Evolutionary conservation across 2,113 vertebrate species (phyloP).

Genomic region (Bathybates hornii): DNA sequence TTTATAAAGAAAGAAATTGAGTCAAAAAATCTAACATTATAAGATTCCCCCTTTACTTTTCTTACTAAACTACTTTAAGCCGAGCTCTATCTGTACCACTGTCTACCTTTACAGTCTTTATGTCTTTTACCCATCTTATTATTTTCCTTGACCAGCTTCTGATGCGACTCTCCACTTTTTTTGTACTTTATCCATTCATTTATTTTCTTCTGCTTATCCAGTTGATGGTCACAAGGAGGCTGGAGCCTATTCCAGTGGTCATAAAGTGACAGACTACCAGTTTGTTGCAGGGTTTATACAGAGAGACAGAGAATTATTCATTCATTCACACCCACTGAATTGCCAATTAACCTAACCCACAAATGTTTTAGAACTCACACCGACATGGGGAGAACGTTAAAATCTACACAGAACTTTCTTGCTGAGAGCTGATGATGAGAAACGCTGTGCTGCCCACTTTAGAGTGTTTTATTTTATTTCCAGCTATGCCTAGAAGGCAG

Average conservation of each 20-base stretch:
- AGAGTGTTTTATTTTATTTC: neutral
- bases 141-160: neutral
- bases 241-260: neutral
- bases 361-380: neutral
- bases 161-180: neutral
- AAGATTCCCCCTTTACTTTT: neutral
- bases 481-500: neutral
- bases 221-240: neutral
- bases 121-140: neutral
- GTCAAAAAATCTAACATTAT: neutral
- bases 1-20: neutral
- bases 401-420: neutral
- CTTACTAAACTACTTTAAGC: neutral
- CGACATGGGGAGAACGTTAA: neutral
- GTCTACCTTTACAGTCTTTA: neutral
- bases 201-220: neutral
- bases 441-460: neutral
- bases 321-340: neutral
- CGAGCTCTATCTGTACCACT: neutral
- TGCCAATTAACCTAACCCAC: neutral
- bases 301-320: neutral
- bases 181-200: neutral
- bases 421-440: neutral
- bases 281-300: neutral
- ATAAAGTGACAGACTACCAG: neutral